Evolutionary conservation across 1,140 invertebrate species (phyloP).

Genomic region (Diorhabda sublineata): DNA sequence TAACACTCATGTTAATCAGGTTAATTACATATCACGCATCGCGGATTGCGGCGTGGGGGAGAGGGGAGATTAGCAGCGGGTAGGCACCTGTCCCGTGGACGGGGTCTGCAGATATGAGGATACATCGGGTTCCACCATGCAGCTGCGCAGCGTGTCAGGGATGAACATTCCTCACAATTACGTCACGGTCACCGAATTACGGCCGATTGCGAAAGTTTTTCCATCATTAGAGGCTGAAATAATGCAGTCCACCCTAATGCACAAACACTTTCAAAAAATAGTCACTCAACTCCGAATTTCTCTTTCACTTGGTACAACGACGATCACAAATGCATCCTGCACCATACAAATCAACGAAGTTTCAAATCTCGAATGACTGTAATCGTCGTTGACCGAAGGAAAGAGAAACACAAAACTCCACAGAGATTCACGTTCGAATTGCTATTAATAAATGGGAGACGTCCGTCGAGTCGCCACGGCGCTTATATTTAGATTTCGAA

Average conservation of each 20-base stretch:
- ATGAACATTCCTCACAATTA: constrained; percentile 68
- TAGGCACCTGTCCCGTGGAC: constrained; percentile 72
- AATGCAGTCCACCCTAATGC: neutral
- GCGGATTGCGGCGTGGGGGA: constrained; percentile 40
- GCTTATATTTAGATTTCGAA: constrained; percentile 16
- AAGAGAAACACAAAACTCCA: constrained; percentile 12
- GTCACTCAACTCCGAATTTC: neutral
- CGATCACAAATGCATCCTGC: neutral
- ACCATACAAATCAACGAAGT: neutral
- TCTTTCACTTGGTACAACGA: constrained; percentile 5
- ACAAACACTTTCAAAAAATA: neutral
- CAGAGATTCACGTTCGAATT: constrained; percentile 8
- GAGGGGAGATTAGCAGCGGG: constrained; percentile 46
- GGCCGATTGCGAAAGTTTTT: constrained; percentile 31
- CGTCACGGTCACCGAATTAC: constrained; percentile 40
- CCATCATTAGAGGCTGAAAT: constrained; percentile 34
- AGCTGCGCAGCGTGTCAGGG: constrained; percentile 73
- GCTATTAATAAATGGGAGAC: constrained; percentile 17
- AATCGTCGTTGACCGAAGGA: constrained; percentile 1
- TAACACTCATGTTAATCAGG: constrained; percentile 51
- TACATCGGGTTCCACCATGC: constrained; percentile 80
- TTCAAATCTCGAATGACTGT: neutral
- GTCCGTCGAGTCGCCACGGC: constrained; percentile 4
- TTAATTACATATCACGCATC: constrained; percentile 51
- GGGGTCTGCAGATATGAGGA: constrained; percentile 76